Evolutionary conservation across 2,113 vertebrate genomes (phyloP), one percentile per base, ranked within the genome.

Genomic region (Osmerus mordax): DNA sequence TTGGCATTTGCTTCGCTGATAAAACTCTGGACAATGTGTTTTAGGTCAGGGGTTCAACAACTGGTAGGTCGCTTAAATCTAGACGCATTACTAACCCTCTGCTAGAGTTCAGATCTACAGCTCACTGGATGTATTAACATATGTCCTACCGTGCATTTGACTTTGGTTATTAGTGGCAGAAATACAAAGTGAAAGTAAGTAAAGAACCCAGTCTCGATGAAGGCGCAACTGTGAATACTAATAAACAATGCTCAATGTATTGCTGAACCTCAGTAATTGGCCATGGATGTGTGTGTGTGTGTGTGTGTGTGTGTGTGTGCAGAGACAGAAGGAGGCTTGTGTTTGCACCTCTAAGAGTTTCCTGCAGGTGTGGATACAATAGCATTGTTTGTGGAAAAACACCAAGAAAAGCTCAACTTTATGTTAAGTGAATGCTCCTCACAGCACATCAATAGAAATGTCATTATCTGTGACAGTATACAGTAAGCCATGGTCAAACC

Each of bases 321-420:
- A 47, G 51, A 36, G 66, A 18, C 64, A 58, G 53, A 71, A 55
- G 64, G 3, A 56, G 62, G 69, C 78, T 52, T 77, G 74, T 87
- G 77, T 73, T 52, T 72, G 67, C 68, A 83, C 59, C 41, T 19
- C 29, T 66, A 53, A 70, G 55, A n/a, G 55, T 79, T 85, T 88
- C 85, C 80, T 85, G 78, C 83, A 87, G 82, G 83, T 88, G 79
- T 86, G 74, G 36, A 56, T 23, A 84, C 81, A 83, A 82, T 81
- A 70, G 72, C 80, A 28, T 7, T 1, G 5, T 12, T 47, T 28
- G 25, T 28, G 25, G 3, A 28, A 1, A 28, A 1, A 28, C 25
- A 28, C 25, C 25, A 28, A 28, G 25, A 28, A 28, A 28, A 28
- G 25, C 25, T 28, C 25, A 28, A 28, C 3, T 28, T 47, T 1